A percentile compares a stretch with the other conserved stretches of the same genome.
phyloP scores from a whole-genome alignment of 1,140 invertebrate genomes.

The Diachasmimorpha longicaudata region DNA sequence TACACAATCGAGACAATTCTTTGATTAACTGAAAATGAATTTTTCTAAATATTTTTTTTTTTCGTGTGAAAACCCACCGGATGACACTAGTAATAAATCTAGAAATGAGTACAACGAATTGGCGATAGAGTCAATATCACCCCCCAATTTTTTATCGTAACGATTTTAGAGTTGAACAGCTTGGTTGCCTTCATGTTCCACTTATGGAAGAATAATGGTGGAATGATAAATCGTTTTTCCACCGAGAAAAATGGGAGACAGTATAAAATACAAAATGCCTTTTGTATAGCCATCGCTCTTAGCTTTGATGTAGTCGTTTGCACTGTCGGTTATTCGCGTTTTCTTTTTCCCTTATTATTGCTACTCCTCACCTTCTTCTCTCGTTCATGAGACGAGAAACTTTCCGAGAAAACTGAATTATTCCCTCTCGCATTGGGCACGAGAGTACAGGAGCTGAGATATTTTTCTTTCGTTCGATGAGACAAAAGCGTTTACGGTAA shows the following conservation, averaged over 20 bases:
- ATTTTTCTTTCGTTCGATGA: neutral
- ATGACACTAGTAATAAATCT: neutral
- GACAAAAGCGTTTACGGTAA: neutral
- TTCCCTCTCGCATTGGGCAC: neutral
- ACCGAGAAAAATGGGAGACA: neutral
- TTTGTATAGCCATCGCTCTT: neutral
- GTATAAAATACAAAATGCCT: neutral
- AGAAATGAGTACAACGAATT: neutral
- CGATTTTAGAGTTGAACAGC: neutral
- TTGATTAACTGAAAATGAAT: too few species aligned
- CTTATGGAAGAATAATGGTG: conserved; percentile 5
- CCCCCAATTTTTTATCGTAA: neutral
- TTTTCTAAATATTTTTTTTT: too few species aligned
- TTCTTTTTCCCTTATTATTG: neutral
- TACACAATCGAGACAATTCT: too few species aligned
- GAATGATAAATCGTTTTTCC: neutral
- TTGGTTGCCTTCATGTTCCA: conserved; percentile 8
- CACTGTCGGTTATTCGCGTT: neutral
- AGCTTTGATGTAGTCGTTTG: neutral
- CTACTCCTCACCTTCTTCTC: neutral
- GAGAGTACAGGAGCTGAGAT: neutral
- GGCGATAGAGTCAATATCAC: neutral
- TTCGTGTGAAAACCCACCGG: neutral
- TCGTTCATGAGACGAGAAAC: neutral
- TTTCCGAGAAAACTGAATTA: neutral